Conservation (phyloP, 2,797 vertebrate species). For the Propithecus perrieri region DNA sequence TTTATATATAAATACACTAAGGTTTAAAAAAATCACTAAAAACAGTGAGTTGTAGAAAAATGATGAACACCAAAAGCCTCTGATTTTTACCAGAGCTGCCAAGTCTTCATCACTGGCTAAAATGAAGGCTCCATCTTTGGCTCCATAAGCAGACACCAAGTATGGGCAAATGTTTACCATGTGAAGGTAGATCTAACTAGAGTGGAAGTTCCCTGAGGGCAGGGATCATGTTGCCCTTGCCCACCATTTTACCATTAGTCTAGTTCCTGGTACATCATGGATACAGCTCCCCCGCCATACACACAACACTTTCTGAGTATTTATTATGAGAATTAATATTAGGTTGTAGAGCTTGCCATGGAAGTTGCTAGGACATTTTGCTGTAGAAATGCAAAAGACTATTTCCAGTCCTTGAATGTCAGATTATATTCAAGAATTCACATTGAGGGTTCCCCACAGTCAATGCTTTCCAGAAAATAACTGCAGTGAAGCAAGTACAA, state of each 20-base stretch:
- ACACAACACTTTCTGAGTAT: too few species aligned
- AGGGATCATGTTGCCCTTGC: not conserved
- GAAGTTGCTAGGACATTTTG: not conserved
- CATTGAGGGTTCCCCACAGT: not conserved
- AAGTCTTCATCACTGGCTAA: not conserved
- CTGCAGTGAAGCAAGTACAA: not conserved
- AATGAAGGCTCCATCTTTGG: not conserved
- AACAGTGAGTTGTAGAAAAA: not conserved
- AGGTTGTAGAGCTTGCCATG: too few species aligned
- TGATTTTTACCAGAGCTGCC: not conserved
- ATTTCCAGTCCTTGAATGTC: not conserved
- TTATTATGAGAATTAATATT: too few species aligned
- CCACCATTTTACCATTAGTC: not conserved
- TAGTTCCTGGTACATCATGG: not conserved
- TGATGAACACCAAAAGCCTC: not conserved
- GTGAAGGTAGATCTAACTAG: not conserved
- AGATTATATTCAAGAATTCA: not conserved
- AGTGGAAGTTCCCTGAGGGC: not conserved
- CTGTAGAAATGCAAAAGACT: not conserved
- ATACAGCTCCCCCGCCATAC: not conserved
- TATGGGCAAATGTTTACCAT: not conserved
- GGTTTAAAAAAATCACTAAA: not conserved
- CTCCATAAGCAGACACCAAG: not conserved
- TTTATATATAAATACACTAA: not conserved
- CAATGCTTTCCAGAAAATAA: not conserved